phyloP scores from a whole-genome alignment of 1,140 invertebrate species.

The Drosophila lini region DNA sequence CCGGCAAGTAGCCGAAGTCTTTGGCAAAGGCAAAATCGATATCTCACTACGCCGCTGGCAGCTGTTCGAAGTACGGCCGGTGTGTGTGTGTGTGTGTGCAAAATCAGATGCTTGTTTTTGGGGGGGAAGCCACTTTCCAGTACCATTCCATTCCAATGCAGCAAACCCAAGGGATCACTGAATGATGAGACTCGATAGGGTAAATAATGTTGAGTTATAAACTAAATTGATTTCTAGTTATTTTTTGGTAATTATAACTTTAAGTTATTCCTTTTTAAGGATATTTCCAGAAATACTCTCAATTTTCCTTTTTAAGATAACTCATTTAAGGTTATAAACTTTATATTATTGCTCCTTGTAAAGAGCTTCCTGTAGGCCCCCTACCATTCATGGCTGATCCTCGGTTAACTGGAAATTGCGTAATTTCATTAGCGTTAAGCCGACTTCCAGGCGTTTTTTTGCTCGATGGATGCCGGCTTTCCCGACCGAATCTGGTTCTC shows the following conservation, averaged over 20 bases:
- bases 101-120: constrained; percentile 60
- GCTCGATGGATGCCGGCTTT: constrained; percentile 43
- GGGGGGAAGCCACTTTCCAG: constrained; percentile 33
- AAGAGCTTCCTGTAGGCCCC: too few relatives aligned
- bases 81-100: constrained; percentile 21
- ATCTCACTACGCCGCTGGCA: constrained; percentile 57
- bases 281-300: not conserved
- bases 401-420: constrained; percentile 58
- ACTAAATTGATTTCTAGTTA: not conserved
- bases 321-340: too few relatives aligned
- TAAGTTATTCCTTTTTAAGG: not conserved
- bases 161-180: constrained; percentile 9
- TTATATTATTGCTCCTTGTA: not conserved
- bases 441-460: constrained; percentile 25
- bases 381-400: constrained; percentile 8
- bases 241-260: not conserved
- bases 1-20: constrained; percentile 29
- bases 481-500: constrained; percentile 3
- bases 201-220: not conserved
- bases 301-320: not conserved
- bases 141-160: constrained; percentile 1
- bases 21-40: constrained; percentile 60
- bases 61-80: constrained; percentile 44
- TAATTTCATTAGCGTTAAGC: constrained; percentile 60
- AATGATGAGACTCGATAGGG: not conserved